These are phyloP conservation scores for Lepus americanus DNA, from an alignment of 2,113 vertebrate species.

Conservation along the genomic window DNA sequence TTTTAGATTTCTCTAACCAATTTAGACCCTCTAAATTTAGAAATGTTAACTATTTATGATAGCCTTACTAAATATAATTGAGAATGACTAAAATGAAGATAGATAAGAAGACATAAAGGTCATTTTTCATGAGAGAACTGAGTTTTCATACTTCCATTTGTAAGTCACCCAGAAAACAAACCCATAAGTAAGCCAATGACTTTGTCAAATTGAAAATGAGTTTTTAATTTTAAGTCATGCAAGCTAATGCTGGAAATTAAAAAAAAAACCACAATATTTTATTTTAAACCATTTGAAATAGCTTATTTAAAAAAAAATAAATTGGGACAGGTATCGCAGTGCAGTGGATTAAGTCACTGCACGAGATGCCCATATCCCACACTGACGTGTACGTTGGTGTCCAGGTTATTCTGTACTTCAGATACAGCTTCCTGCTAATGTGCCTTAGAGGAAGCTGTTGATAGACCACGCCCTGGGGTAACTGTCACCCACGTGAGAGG, in stretches of 20 bases:
- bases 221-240: conserved; percentile 9
- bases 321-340: no score
- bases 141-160: not conserved
- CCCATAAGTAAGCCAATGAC: not conserved
- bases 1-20: not conserved
- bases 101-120: not conserved
- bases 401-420: no score
- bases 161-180: not conserved
- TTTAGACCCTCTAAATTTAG: not conserved
- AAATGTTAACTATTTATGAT: not conserved
- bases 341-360: no score
- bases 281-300: not conserved
- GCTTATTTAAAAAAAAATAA: not conserved
- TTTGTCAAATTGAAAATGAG: not conserved
- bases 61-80: not conserved
- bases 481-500: no score
- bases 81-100: not conserved
- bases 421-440: no score
- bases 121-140: not conserved
- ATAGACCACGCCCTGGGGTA: no score
- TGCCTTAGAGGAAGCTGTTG: no score
- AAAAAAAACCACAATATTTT: not conserved
- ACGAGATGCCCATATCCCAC: no score
- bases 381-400: no score
- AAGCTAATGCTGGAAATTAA: not conserved